phyloP scores from a whole-genome alignment of 2,888 invertebrate species.

The Acanthosoma haemorrhoidale region DNA sequence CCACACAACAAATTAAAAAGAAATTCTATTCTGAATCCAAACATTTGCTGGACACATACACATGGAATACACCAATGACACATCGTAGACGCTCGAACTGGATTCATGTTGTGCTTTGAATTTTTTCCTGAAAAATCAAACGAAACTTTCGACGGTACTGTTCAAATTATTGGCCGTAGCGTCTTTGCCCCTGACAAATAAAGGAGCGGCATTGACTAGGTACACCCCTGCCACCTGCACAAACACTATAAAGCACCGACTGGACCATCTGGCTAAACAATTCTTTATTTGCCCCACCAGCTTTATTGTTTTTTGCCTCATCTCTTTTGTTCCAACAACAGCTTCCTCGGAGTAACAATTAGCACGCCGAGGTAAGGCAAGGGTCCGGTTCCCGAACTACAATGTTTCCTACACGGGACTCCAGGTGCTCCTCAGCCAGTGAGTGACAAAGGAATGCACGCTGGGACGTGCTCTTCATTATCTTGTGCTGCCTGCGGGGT shows the following conservation, averaged over 20 bases:
- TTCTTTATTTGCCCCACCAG: not conserved
- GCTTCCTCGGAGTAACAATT: not conserved
- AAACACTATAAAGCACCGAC: not conserved
- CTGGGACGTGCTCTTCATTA: slow-evolving; percentile 9
- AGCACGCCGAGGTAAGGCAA: not conserved
- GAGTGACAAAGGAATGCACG: slow-evolving; percentile 13
- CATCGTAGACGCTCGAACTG: no score
- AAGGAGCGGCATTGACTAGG: not conserved
- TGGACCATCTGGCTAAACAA: not conserved
- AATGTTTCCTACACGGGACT: not conserved
- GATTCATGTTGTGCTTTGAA: no score
- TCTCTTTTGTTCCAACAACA: not conserved
- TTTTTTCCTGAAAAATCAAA: no score
- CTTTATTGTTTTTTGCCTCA: not conserved
- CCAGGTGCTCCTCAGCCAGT: slow-evolving; percentile 11
- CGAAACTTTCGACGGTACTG: no score
- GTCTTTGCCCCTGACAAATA: no score
- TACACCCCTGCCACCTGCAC: not conserved
- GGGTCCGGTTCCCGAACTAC: slow-evolving; percentile 8
- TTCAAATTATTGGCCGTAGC: no score
- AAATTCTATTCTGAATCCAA: no score
- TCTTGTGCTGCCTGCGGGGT: not conserved
- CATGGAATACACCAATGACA: no score
- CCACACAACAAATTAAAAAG: no score
- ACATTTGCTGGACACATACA: no score